phyloP scores from a whole-genome alignment of 1,140 invertebrate species.

The Drosophila seguyi region DNA sequence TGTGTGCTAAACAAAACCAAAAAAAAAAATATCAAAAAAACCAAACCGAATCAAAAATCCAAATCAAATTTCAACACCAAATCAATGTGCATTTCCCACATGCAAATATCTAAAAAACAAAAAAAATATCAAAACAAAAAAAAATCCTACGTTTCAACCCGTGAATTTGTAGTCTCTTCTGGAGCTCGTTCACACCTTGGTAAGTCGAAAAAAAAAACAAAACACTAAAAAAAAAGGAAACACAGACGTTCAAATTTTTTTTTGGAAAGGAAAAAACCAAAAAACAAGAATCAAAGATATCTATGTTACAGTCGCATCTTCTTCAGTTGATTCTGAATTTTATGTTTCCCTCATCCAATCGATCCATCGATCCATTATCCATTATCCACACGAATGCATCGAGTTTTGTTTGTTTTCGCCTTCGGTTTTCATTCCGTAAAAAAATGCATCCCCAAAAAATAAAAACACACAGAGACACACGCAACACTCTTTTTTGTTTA shows the following conservation, averaged over 20 bases:
- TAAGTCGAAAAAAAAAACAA: constrained; percentile 88
- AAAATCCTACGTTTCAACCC: constrained; percentile 74
- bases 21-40: constrained; percentile 50
- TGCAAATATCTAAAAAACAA: constrained; percentile 60
- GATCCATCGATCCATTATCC: constrained; percentile 33
- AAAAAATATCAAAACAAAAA: constrained; percentile 47
- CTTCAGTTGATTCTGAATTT: constrained; percentile 49
- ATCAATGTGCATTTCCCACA: constrained; percentile 66
- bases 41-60: constrained; percentile 49
- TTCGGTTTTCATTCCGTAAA: constrained; percentile 26
- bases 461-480: constrained; percentile 2
- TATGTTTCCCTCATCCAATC: constrained; percentile 37
- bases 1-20: constrained; percentile 78
- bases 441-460: constrained; percentile 16
- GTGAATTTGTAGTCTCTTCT: constrained; percentile 94
- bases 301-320: constrained; percentile 57
- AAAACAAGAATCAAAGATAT: constrained; percentile 41
- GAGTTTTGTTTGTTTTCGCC: constrained; percentile 33
- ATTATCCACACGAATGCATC: constrained; percentile 38
- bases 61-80: constrained; percentile 67
- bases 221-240: constrained; percentile 56
- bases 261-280: constrained; percentile 30
- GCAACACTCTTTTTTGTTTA: constrained; percentile 7
- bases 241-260: constrained; percentile 54
- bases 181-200: constrained; percentile 98